Base-by-base conservation (phyloP, 2,113 vertebrate genomes). In the Dendrocopos noguchii region DNA sequence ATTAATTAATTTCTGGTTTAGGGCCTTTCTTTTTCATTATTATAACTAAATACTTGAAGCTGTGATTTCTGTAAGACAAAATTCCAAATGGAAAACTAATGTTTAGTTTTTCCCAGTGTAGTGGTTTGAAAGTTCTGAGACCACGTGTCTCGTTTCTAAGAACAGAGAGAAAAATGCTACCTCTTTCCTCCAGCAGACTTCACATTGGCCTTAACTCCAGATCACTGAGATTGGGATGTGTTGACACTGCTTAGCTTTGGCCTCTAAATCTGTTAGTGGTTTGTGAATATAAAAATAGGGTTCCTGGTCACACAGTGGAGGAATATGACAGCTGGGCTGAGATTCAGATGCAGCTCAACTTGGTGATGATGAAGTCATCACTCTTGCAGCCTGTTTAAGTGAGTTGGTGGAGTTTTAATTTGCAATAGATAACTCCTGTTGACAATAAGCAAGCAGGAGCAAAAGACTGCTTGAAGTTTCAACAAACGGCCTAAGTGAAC, bases 131-230 rank as follows among this genome's bases (percentile, higher is more conserved):
- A 75, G 39, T 10, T 3, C 21, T 75, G 20, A 19, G n/a, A 66
- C 33, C 7, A 4, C 3, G 10, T 22, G 9, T 52, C 60, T 52
- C 28, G 24, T 82, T 80, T 75, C 63, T 44, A 64, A 63, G 66
- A 78, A 78, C 5, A 68, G n/a, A 75, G 44, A 63, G 4, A 65
- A 93, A 74, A 86, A 61, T 9, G 12, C 21, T 66, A 12, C 28
- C 25, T 18, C 47, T 21, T 88, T 90, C 24, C 29, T 80, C 55
- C 80, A 72, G n/a, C 61, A 74, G 42, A n/a, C 80, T 90, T 77
- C 53, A 50, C 5, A 0, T 3, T 9, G 36, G 8, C 3, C 0
- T n/a, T 78, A 47, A 17, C 15, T 34, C 13, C 33, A 76, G 39
- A 52, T 36, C 10, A 17, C 17, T 20, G 74, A 67, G 52, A 19